Base-by-base conservation (phyloP, 64 coral and sea anemone species). In the Pachyseris speciosa region DNA sequence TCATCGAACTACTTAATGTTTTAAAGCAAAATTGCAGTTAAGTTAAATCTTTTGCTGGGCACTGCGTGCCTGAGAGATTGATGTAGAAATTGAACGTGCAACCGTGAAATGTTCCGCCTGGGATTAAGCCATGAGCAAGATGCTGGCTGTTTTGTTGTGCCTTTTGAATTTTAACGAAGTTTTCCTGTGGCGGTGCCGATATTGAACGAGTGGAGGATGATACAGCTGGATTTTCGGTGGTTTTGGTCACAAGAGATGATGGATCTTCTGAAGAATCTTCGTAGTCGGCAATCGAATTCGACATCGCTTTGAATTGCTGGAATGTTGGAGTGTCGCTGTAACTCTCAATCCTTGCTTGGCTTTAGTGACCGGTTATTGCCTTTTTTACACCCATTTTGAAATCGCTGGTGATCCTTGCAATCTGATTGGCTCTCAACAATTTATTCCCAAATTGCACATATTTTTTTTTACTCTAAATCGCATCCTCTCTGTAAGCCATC, bases 141-240 rank as follows among this genome's bases (percentile, higher is more conserved):
- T 87, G 84, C 84, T 74, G 67, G 84, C 84, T 87, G n/a, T 87
- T 87, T 4, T 86, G 47, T 87, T 87, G 84, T 87, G 66, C 29
- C 84, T 87, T 1, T 74, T 74, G 66, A 73, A 29, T 70, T 87
- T 87, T 69, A 70, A 51, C 63, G 63, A 33, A 70, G 67, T 48
- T 73, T 64, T 87, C 70, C 52, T 69, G 64, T 30, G 67, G 64
- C 37, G 84, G 64, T 47, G 84, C 67, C 70, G 43, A 64, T 53
- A 69, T 84, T 57, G 52, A 57, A 57, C 22, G 0, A 20, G 22
- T 57, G 15, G 2, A 57, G 52, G n/a, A n/a, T n/a, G n/a, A n/a
- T n/a, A n/a, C 52, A 57, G 52, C 52, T 16, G 15, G 15, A 12
- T 19, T 57, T 57, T 20, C 52, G 22, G 52, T 57, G 52, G 13